phyloP scores from a whole-genome alignment of 2,797 vertebrate genomes.

The Micromesistius poutassou region DNA sequence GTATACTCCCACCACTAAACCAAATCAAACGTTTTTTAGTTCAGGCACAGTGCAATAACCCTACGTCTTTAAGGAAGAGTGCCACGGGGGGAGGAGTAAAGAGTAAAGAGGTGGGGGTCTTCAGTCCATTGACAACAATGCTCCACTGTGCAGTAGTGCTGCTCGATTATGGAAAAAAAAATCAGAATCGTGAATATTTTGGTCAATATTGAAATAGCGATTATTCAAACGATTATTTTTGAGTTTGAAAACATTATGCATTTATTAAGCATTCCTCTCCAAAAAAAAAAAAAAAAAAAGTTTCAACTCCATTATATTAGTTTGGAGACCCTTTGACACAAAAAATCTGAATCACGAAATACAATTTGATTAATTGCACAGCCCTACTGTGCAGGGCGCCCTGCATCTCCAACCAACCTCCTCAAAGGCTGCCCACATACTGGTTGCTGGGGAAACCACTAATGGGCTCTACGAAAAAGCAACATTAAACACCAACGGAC shows the following conservation, averaged over 20 bases:
- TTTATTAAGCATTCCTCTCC: no score
- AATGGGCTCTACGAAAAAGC: not conserved
- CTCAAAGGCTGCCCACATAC: not conserved
- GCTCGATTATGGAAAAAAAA: no score
- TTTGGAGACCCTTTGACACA: no score
- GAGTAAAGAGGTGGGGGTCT: not conserved
- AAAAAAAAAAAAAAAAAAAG: no score
- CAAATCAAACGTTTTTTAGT: not conserved
- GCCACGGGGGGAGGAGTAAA: not conserved
- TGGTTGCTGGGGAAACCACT: not conserved
- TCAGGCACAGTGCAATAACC: not conserved
- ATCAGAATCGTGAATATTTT: no score
- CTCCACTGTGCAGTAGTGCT: not conserved
- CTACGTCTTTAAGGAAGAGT: not conserved
- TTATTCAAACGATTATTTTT: no score
- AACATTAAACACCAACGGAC: not conserved
- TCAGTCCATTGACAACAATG: slow-evolving; percentile 1
- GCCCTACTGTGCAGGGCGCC: not conserved
- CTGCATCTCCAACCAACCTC: not conserved
- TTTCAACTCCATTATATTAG: no score
- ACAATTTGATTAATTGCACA: no score
- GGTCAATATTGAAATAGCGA: no score
- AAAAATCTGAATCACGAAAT: no score
- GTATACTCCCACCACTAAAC: not conserved
- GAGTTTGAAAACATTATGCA: no score